A percentile compares a stretch with the other conserved stretches of the same genome.
These are phyloP conservation scores for Argentina silus DNA, from an alignment of 2,797 vertebrate species.

Conservation along the genomic window DNA sequence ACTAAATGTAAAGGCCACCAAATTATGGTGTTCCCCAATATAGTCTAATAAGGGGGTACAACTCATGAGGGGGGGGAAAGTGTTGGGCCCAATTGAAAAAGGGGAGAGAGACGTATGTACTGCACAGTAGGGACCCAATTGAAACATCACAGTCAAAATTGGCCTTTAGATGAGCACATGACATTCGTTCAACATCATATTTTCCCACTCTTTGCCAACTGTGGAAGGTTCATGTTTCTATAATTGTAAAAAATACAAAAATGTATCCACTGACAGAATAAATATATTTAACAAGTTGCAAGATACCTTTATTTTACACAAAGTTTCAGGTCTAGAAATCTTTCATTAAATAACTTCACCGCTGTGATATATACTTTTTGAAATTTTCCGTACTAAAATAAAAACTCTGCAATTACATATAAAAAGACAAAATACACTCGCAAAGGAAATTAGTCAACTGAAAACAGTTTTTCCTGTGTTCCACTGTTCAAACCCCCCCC, in stretches of 20 bases:
- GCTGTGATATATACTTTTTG: constrained; percentile 86
- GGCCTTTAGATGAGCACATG: constrained; percentile 36
- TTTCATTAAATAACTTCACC: constrained; percentile 91
- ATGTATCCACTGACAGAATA: constrained; percentile 91
- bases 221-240: constrained; percentile 71
- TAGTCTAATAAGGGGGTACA: constrained; percentile 19
- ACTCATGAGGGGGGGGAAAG: constrained; percentile 4
- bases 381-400: constrained; percentile 95
- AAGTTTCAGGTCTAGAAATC: constrained; percentile 88
- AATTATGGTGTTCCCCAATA: constrained; percentile 38
- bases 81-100: constrained; percentile 44
- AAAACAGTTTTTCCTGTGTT: constrained; percentile 83
- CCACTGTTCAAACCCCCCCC: constrained; percentile 87
- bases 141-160: constrained; percentile 54
- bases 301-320: constrained; percentile 95
- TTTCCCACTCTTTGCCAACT: constrained; percentile 40
- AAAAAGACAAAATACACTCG: constrained; percentile 95
- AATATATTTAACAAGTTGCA: constrained; percentile 97
- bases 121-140: constrained; percentile 59
- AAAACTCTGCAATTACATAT: constrained; percentile 97
- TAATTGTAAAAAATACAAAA: constrained; percentile 91
- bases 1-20: constrained; percentile 45
- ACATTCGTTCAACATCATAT: constrained; percentile 42
- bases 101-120: constrained; percentile 40
- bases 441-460: constrained; percentile 91